These are phyloP conservation scores for Dipodomys merriami DNA, from an alignment of 2,113 vertebrate species.

Conservation along the genomic window DNA sequence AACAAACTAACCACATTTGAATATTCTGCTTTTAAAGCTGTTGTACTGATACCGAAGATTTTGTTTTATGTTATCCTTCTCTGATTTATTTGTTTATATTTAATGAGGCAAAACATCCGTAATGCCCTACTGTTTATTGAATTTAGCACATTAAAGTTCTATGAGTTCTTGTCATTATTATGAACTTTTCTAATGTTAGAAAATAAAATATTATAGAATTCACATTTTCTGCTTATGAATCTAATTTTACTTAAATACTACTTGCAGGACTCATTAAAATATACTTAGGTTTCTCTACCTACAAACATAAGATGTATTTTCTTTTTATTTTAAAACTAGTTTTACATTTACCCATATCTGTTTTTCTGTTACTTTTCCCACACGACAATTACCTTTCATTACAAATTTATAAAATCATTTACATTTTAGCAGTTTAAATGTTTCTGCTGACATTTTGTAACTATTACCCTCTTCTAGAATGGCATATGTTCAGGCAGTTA, in stretches of 20 bases:
- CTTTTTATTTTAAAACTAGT: conserved; percentile 77
- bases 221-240: conserved; percentile 88
- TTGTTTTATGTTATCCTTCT: conserved; percentile 80
- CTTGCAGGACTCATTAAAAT: conserved; percentile 89
- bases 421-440: conserved; percentile 93
- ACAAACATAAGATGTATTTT: conserved; percentile 84
- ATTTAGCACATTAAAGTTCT: conserved; percentile 87
- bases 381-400: conserved; percentile 97
- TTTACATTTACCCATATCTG: conserved; percentile 88
- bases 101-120: conserved; percentile 81
- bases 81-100: conserved; percentile 85
- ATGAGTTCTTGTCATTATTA: conserved; percentile 85
- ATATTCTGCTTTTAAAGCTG: conserved; percentile 81
- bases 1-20: conserved; percentile 79
- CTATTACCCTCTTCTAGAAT: conserved; percentile 94
- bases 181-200: conserved; percentile 89
- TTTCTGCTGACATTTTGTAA: conserved; percentile 98
- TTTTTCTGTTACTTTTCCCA: conserved; percentile 90
- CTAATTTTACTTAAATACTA: conserved; percentile 89
- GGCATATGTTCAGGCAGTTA: conserved; percentile 95
- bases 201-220: conserved; percentile 91
- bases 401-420: conserved; percentile 98
- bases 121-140: conserved; percentile 83
- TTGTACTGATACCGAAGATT: conserved; percentile 55
- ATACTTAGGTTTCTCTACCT: conserved; percentile 84